Percentiles rank a stretch among this genome's conserved stretches.
Evolutionary conservation across 2,113 vertebrate genomes (phyloP).

Genomic region (Carassius carassius): DNA sequence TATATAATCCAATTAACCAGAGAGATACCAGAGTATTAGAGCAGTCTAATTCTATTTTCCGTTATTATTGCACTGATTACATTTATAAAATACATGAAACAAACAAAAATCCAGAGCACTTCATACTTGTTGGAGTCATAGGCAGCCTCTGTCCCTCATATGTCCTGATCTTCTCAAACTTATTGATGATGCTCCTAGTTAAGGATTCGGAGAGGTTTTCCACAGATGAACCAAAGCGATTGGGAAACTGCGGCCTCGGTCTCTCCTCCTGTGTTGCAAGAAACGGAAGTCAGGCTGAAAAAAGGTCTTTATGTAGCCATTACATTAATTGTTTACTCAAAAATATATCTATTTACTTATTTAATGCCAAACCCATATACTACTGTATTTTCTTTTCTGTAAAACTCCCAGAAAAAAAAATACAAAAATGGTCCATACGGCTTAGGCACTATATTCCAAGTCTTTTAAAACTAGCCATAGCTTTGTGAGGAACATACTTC

Average conservation of each 20-base stretch:
- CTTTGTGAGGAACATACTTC: too few relatives aligned
- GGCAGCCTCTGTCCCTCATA: constrained; percentile 78
- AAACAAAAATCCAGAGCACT: background rate
- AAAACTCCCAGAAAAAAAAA: background rate
- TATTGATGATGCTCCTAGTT: constrained; percentile 71
- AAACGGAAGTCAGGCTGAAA: background rate
- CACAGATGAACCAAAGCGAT: constrained; percentile 71
- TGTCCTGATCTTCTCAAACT: constrained; percentile 71
- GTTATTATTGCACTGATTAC: background rate
- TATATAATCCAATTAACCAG: background rate
- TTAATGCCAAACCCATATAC: too few relatives aligned
- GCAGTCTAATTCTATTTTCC: background rate
- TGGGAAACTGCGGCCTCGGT: constrained; percentile 65
- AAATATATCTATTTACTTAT: too few relatives aligned
- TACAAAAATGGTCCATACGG: too few relatives aligned
- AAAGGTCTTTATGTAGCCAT: background rate
- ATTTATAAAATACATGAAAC: background rate
- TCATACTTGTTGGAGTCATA: constrained; percentile 84
- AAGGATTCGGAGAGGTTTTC: constrained; percentile 72
- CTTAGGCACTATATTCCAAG: too few relatives aligned
- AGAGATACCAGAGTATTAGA: background rate
- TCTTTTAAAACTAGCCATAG: too few relatives aligned
- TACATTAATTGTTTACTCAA: background rate
- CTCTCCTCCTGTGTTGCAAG: constrained; percentile 77
- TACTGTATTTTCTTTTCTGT: background rate